Evolutionary conservation across 2,113 vertebrate species (phyloP).

Genomic region (Isurus oxyrinchus): DNA sequence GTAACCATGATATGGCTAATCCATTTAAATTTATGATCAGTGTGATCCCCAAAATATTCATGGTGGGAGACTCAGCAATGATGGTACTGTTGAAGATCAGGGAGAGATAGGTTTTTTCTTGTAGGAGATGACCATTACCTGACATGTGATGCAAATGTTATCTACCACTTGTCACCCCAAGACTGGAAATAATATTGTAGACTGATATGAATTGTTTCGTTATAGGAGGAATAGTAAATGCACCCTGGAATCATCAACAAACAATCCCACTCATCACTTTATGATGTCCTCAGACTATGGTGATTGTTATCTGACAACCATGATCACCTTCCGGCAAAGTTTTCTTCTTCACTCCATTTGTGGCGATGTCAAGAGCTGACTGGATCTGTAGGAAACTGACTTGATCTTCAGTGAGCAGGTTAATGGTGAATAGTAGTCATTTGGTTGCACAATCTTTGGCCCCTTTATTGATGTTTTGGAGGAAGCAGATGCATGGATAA

Average conservation of each 20-base stretch:
- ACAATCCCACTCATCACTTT: not conserved
- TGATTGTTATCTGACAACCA: not conserved
- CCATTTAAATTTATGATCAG: not conserved
- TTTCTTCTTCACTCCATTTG: not conserved
- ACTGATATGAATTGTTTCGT: not conserved
- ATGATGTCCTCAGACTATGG: not conserved
- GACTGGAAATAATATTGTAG: not conserved
- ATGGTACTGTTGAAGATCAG: not conserved
- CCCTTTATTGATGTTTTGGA: not conserved
- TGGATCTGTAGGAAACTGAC: not conserved
- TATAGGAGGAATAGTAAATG: not conserved
- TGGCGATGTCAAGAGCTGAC: not conserved
- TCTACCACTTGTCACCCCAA: not conserved
- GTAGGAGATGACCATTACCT: too few species aligned
- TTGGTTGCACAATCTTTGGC: not conserved
- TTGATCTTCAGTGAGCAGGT: not conserved
- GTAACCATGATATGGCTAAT: not conserved
- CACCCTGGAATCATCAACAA: too few species aligned
- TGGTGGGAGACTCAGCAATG: not conserved
- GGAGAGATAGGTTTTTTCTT: not conserved
- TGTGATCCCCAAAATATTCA: not conserved
- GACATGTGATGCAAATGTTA: too few species aligned
- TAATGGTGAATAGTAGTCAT: not conserved
- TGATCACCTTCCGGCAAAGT: not conserved
- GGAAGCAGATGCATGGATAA: not conserved